Base-by-base conservation (phyloP, 1,140 invertebrate genomes). In the Drosophila azteca region DNA sequence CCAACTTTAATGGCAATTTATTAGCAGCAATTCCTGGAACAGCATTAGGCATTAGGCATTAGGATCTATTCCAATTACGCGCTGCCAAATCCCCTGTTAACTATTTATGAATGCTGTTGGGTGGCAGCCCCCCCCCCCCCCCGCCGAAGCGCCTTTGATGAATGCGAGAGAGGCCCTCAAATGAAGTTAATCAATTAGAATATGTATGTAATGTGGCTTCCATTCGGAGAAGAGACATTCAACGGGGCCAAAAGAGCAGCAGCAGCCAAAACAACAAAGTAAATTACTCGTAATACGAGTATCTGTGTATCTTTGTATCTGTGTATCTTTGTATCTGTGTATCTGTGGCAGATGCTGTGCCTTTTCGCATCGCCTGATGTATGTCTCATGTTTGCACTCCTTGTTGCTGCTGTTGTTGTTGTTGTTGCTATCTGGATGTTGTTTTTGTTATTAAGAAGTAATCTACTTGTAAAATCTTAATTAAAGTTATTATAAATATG, bases 391-490 rank as follows among this genome's bases (percentile, higher is more conserved):
- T 45, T 43, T 69, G 45, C n/a, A 49, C 26, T 74, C 62, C 65
- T 68, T 77, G 82, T 55, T 9, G 31, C 11, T 35, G 31, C 9
- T 11, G 35, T 13, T 39, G 35, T 3, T 39, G 35, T 7, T 41
- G 60, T 41, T 52, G 43, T 51, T 60, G 67, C 58, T 69, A 69
- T 69, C 66, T 69, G 35, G 51, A 49, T 85, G 68, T 62, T 81
- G 82, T 71, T 79, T 68, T 87, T 82, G 82, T 87, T 87, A 88
- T 87, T 87, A 88, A 88, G 82, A 87, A 87, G 78, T 87, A 88
- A 87, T 87, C 82, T 87, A 79, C 83, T 87, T 87, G 82, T 87
- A 87, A 87, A 87, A 87, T 87, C 82, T 87, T 87, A 87, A 87
- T 87, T 87, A 87, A 87, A 87, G 82, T 87, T 87, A 87, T 87